These are phyloP conservation scores for Drosophila nigricruria DNA, from an alignment of 2,888 invertebrate species.

Conservation along the genomic window DNA sequence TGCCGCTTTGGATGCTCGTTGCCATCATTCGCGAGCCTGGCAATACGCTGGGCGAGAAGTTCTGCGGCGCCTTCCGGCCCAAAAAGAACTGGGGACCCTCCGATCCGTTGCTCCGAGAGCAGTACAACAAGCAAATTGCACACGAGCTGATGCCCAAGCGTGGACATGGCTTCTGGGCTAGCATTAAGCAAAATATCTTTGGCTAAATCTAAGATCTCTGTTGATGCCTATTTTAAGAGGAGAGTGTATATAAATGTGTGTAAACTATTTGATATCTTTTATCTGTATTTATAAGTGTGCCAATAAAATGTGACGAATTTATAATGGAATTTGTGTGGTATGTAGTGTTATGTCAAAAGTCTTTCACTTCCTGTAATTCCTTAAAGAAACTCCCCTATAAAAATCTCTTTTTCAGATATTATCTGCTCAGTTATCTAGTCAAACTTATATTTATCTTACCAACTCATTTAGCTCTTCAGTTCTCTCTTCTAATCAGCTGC, in stretches of 20 bases:
- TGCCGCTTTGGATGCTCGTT: constrained; percentile 85
- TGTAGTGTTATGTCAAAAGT: too few relatives aligned
- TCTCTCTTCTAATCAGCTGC: constrained; percentile 11
- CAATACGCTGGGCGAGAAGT: constrained; percentile 77
- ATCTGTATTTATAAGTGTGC: constrained; percentile 46
- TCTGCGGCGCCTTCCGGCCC: constrained; percentile 86
- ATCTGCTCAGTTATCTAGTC: background rate
- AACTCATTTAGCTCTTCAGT: background rate
- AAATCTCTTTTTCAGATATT: background rate
- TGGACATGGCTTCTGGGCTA: constrained; percentile 68
- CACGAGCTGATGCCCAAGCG: constrained; percentile 71
- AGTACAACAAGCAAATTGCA: constrained; percentile 86
- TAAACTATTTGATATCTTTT: constrained; percentile 11
- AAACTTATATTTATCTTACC: constrained; percentile 2
- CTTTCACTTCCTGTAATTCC: background rate
- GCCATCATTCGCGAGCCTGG: constrained; percentile 82
- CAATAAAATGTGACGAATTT: constrained; percentile 52
- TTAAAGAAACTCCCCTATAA: background rate
- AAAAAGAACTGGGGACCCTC: constrained; percentile 87
- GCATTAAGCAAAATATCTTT: constrained; percentile 81
- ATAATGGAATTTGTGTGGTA: constrained; percentile 15
- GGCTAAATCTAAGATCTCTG: constrained; percentile 64
- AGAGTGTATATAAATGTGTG: constrained; percentile 20
- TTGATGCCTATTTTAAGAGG: background rate
- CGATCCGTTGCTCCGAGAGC: constrained; percentile 85